Percentiles rank a stretch among this genome's conserved stretches.
phyloP scores from a whole-genome alignment of 2,797 vertebrate genomes.

The Protonibea diacanthus region DNA sequence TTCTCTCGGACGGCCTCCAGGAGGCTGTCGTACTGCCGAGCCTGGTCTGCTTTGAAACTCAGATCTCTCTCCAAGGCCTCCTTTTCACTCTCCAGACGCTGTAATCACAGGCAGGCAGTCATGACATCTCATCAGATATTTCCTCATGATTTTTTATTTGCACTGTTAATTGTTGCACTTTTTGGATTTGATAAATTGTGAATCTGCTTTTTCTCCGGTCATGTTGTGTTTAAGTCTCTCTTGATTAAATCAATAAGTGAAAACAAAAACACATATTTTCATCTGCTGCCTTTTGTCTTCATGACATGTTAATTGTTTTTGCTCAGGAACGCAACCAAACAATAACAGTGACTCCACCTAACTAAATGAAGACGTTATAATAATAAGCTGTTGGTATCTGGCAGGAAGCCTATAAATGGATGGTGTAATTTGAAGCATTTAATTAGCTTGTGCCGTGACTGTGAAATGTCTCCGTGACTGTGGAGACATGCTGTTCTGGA shows the following conservation, averaged over 20 bases:
- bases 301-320: neutral
- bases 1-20: constrained; percentile 91
- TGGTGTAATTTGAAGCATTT: neutral
- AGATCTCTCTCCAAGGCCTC: constrained; percentile 90
- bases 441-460: neutral
- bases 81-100: constrained; percentile 93
- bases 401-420: neutral
- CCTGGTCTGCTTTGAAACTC: constrained; percentile 92
- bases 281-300: neutral
- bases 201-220: neutral
- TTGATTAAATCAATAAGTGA: no score
- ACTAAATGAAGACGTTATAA: no score
- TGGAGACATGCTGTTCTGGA: neutral
- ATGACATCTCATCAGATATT: neutral
- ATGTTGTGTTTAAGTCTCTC: neutral
- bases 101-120: constrained; percentile 12
- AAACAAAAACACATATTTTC: no score
- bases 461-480: neutral
- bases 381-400: neutral
- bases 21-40: constrained; percentile 91
- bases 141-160: neutral
- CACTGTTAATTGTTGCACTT: neutral
- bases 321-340: neutral
- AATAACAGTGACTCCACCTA: neutral
- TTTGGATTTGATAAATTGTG: neutral